Conservation (phyloP, 1,140 invertebrate species). For the Caenorhabditis briggsae region DNA sequence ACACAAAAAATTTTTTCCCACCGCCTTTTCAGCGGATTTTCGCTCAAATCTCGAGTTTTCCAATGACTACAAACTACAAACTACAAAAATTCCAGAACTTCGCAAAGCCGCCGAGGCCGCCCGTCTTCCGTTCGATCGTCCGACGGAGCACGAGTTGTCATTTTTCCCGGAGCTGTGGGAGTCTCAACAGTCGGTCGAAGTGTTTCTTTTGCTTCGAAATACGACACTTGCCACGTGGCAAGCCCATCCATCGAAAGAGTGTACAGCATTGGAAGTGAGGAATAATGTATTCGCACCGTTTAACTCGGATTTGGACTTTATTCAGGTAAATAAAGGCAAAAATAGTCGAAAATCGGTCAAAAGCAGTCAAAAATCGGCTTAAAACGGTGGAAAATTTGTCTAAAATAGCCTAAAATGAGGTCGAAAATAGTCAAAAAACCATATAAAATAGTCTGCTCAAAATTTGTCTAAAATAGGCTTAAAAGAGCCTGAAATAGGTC, state of each 20-base stretch:
- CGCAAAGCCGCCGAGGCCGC: neutral
- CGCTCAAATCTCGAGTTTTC: no score
- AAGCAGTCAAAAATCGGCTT: no score
- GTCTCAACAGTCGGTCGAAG: conserved; percentile 1
- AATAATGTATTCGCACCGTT: conserved; percentile 87
- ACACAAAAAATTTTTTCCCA: no score
- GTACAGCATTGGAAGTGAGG: conserved; percentile 97
- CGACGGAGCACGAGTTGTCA: conserved; percentile 92
- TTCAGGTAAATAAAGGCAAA: conserved; percentile 57
- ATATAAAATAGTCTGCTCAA: no score
- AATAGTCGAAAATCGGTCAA: no score
- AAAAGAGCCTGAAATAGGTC: no score
- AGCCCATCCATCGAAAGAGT: conserved; percentile 61
- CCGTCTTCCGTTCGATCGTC: conserved; percentile 91
- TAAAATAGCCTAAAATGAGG: no score
- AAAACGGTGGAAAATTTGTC: no score
- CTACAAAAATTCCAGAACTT: conserved; percentile 60
- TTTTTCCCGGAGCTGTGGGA: conserved; percentile 82
- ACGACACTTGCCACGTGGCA: conserved; percentile 45
- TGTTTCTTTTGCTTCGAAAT: conserved; percentile 11
- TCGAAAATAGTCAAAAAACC: no score
- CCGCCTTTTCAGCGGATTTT: neutral
- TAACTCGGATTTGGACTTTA: conserved; percentile 69
- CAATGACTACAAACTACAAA: no score
- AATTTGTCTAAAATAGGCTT: no score